Base-by-base conservation (phyloP, 1,140 invertebrate species). In the Teleogryllus occipitalis region DNA sequence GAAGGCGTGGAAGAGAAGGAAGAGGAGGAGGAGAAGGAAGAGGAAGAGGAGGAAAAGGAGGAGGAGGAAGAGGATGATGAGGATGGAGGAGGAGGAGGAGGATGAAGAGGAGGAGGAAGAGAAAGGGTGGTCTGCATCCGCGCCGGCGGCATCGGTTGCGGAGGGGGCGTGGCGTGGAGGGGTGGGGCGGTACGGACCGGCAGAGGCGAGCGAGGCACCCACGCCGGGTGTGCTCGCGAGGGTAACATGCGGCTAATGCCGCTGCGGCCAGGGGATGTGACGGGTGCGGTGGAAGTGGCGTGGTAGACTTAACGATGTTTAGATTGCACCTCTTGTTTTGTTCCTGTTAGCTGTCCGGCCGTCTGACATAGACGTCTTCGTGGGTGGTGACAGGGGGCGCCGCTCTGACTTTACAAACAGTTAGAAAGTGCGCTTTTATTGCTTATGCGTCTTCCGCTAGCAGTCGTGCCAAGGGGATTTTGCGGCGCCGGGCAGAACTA, bases 251-350 rank as follows among this genome's bases (percentile, higher is more conserved):
- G 18, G 7, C 10, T 10, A 15, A 65, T 10, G 54, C 54, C 27
- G 2, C 2, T 14, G 10, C 54, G 18, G 54, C 10, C 2, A 18
- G 18, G 54, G 54, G 10, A 65, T 65, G 54, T 65, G 54, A 2
- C 2, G 54, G 54, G 1, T 65, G 54, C 54, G 10, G 54, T 18
- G 54, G 54, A 14, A 65, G 54, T 65, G 54, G 10, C 18, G 54
- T 18, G 54, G 54, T 7, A 65, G 54, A 65, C 54, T 65, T 65
- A 65, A 65, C 54, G 54, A 65, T 65, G 54, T 65, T 65, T 65
- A 65, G 54, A 65, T 65, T 65, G 54, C 54, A 65, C 54, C 54
- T 65, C 54, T 65, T 65, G 54, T 65, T 65, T 65, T 65, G 54
- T 65, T 65, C 54, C 10, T 65, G 54, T 65, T 65, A 65, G 54